Evolutionary conservation across 1,140 invertebrate species (phyloP).

Genomic region (Orchesella cincta): DNA sequence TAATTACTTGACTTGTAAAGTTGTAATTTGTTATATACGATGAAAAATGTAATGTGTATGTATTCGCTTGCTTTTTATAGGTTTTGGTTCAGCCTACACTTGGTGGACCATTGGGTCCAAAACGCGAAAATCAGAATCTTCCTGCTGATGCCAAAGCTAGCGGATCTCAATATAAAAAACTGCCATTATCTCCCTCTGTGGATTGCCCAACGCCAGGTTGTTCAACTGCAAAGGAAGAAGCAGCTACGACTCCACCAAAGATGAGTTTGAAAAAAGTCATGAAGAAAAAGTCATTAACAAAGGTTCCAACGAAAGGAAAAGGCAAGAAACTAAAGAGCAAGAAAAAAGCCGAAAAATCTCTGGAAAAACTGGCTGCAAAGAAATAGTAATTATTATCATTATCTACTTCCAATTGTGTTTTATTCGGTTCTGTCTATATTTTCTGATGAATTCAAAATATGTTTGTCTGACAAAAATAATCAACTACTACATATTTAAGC

Average conservation of each 20-base stretch:
- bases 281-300: conserved; percentile 7
- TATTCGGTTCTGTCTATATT: background rate
- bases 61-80: background rate
- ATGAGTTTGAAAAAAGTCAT: background rate
- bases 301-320: background rate
- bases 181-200: background rate
- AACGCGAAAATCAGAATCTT: conserved; percentile 22
- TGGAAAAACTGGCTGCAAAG: background rate
- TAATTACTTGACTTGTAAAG: background rate
- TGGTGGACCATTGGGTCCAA: conserved; percentile 22
- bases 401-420: background rate
- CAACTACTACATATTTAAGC: background rate
- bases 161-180: conserved; percentile 30
- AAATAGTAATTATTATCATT: background rate
- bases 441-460: no score
- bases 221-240: background rate
- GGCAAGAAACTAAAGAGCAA: background rate
- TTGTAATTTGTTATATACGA: no score
- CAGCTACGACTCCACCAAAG: background rate
- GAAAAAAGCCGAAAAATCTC: background rate
- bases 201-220: conserved; percentile 5
- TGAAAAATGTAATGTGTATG: no score
- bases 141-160: conserved; percentile 15
- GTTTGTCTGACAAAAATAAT: background rate
- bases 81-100: background rate